Evolutionary conservation across 2,888 invertebrate genomes (phyloP), one percentile per base, ranked within the genome.

Genomic region (Callyntrura guangdongensis): DNA sequence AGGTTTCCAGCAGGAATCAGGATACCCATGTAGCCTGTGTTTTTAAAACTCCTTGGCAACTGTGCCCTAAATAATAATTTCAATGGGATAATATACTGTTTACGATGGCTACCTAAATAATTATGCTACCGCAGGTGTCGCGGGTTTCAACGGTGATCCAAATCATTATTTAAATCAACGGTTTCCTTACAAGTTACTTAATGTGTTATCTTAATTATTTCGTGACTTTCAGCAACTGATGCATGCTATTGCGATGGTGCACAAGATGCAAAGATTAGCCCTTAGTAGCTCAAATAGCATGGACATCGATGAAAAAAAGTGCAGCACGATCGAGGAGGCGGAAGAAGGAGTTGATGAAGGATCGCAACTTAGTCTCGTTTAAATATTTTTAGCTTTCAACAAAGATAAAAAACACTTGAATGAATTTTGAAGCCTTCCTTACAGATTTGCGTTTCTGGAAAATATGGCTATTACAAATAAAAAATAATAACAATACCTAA

Each of bases 201-300:
- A n/a, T n/a, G n/a, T n/a, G n/a, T n/a, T n/a, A n/a, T n/a, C n/a
- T n/a, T n/a, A n/a, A n/a, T n/a, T n/a, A n/a, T n/a, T n/a, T n/a
- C n/a, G n/a, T n/a, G n/a, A n/a, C 91, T 94, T 94, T 91, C 95
- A 95, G 95, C 95, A 95, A 95, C 94, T 95, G 94, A 95, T 95
- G 95, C 95, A 95, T 94, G 95, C 95, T 92, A 95, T 95, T 93
- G 95, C 95, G 92, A 95, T 95, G 95, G 95, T 95, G 93, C 95
- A 95, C 94, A 95, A 95, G 94, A 95, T 95, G 95, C 95, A 95
- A 94, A 94, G 95, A 93, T 94, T 95, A 94, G 95, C 95, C 92
- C 94, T 95, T 85, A 94, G 94, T 94, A 94, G 94, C 94, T 94
- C 94, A 93, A 94, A 94, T 94, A 94, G 94, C 94, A 94, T 95